These are phyloP conservation scores for Apodemia zela DNA, from an alignment of 2,888 invertebrate species.

Conservation along the genomic window DNA sequence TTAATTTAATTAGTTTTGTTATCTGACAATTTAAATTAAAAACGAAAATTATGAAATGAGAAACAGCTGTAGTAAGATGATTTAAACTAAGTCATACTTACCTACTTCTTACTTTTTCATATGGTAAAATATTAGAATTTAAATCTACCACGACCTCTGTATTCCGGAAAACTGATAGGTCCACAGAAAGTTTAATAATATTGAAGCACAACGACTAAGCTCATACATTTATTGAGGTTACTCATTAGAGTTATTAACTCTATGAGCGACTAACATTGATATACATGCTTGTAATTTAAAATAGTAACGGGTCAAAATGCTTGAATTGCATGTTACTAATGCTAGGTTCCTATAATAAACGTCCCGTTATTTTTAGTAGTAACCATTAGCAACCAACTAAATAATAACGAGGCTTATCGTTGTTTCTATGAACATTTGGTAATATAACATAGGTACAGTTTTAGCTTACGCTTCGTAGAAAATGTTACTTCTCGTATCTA, in stretches of 20 bases:
- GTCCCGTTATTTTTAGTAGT: too few species aligned
- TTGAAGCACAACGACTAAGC: constrained; percentile 1
- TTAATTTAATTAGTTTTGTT: not conserved
- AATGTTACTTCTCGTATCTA: too few species aligned
- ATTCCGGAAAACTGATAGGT: constrained; percentile 19
- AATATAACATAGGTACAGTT: too few species aligned
- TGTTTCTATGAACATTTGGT: too few species aligned
- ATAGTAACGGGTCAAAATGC: not conserved
- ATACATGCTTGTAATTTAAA: constrained; percentile 8
- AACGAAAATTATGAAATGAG: not conserved
- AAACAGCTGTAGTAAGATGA: not conserved
- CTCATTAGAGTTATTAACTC: not conserved
- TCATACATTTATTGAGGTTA: not conserved
- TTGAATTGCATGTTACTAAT: not conserved
- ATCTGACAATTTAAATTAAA: not conserved
- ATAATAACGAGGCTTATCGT: too few species aligned
- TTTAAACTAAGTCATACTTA: not conserved
- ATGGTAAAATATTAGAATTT: not conserved
- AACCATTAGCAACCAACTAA: too few species aligned
- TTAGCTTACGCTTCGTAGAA: too few species aligned
- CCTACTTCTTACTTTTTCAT: not conserved
- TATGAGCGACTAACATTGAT: not conserved
- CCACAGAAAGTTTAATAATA: constrained; percentile 21
- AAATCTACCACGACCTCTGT: constrained; percentile 9
- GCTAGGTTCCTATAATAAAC: too few species aligned